Evolutionary conservation across 2,888 invertebrate genomes (phyloP).

Genomic region (Craniophora ligustri): DNA sequence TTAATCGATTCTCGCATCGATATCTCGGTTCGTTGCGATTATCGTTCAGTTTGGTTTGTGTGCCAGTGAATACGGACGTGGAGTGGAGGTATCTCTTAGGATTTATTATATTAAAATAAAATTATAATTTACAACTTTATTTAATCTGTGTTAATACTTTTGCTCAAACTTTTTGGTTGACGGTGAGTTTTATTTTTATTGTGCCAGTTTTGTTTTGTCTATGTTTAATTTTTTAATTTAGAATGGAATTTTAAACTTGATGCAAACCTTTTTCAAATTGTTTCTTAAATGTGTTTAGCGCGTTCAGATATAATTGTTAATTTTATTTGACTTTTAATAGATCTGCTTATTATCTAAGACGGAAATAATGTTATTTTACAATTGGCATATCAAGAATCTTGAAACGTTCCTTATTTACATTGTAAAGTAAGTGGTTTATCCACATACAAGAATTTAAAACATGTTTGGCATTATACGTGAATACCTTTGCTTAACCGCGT

Average conservation of each 20-base stretch:
- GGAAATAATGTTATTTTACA: slow-evolving; percentile 1
- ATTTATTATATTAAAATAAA: no score
- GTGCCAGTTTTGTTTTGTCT: background rate
- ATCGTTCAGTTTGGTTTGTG: slow-evolving; percentile 77
- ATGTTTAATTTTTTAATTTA: background rate
- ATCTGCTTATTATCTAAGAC: background rate
- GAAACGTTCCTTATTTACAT: slow-evolving; percentile 30
- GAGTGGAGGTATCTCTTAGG: slow-evolving; percentile 54
- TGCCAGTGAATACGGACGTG: slow-evolving; percentile 79
- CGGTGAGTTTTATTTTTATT: slow-evolving; percentile 32
- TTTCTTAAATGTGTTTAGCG: background rate
- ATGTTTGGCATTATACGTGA: slow-evolving; percentile 27
- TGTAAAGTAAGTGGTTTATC: slow-evolving; percentile 27
- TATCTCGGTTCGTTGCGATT: slow-evolving; percentile 59
- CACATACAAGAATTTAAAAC: slow-evolving; percentile 31
- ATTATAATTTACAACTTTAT: slow-evolving; percentile 9
- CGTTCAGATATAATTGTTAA: background rate
- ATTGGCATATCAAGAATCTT: background rate
- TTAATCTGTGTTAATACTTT: slow-evolving; percentile 34
- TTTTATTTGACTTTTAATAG: slow-evolving; percentile 5
- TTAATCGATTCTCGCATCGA: slow-evolving; percentile 66
- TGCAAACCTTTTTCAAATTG: no score
- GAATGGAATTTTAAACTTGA: background rate
- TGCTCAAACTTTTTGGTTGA: slow-evolving; percentile 3
- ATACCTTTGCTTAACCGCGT: slow-evolving; percentile 28